Base-by-base conservation (phyloP, 2,113 vertebrate species). In the Lanius collurio region DNA sequence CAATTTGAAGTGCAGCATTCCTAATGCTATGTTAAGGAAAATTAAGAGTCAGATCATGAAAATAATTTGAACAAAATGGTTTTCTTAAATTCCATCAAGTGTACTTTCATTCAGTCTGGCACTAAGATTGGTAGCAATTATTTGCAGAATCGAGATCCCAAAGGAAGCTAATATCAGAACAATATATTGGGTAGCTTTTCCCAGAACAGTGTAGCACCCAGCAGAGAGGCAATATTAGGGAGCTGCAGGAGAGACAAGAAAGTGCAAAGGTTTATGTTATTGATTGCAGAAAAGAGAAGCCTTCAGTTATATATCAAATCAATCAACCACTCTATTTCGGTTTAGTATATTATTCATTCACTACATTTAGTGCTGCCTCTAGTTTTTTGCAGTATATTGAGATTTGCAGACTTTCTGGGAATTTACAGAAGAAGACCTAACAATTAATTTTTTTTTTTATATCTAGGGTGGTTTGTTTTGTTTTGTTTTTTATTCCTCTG, bases 221-320 rank as follows among this genome's bases (percentile, higher is more conserved):
- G 59, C 75, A 59, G 95, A 94, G 90, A 86, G 35, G n/a, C 55
- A 94, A 85, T 95, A 95, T 94, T 90, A 94, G 59, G 42, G 59
- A 83, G 26, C 87, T 88, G 83, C 79, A 88, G 92, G 88, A 97
- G 63, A 92, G 55, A 50, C 28, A 65, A 83, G 71, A 80, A 83
- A 93, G 53, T 87, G 75, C 88, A 94, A 86, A 83, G 85, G 74
- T 86, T 95, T 95, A 31, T 77, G 21, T 73, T 90, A 92, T 69
- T 93, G 82, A 94, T 22, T 93, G 63, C 46, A 83, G 67, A 70
- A 90, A 73, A 90, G 28, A 93, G 71, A 90, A 93, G 50, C 41
- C 41, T 94, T 93, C 85, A 73, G 70, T 88, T 71, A 83, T 46
- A 65, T 39, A 80, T 39, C 82, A 85, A 87, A 93, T 94, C 87